phyloP scores from a whole-genome alignment of 2,113 vertebrate genomes.

The Oryzias celebensis region DNA sequence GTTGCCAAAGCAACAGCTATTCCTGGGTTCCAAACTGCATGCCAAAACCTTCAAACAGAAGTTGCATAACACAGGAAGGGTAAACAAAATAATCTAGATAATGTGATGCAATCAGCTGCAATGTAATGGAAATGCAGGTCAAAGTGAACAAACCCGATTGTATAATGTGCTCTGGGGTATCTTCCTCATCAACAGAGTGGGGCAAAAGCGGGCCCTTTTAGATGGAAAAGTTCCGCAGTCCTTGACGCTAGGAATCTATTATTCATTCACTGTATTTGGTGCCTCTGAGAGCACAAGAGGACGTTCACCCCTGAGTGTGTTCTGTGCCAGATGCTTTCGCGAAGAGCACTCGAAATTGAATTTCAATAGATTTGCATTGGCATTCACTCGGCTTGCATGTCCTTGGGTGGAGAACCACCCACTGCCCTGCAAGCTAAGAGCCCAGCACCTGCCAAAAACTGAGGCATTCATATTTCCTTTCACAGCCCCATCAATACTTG shows the following conservation, averaged over 20 bases:
- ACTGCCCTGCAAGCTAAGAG: conserved; percentile 33
- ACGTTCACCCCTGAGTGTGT: conserved; percentile 51
- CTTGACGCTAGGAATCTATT: conserved; percentile 63
- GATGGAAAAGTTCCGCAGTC: conserved; percentile 33
- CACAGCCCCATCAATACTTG: conserved; percentile 47
- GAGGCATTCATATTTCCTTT: conserved; percentile 52
- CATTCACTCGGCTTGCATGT: conserved; percentile 53
- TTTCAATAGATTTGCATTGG: conserved; percentile 70
- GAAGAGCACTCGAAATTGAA: conserved; percentile 62
- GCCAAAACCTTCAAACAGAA: conserved; percentile 54
- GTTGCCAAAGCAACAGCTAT: conserved; percentile 66
- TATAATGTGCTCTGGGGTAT: conserved; percentile 1
- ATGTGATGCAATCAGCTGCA: conserved; percentile 70
- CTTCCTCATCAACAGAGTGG: conserved; percentile 30
- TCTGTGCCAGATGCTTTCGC: conserved; percentile 59
- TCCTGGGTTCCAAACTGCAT: conserved; percentile 51
- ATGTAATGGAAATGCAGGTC: conserved; percentile 48
- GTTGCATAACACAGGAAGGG: conserved; percentile 54
- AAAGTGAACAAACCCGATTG: conserved; percentile 23
- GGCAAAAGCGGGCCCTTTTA: conserved; percentile 45
- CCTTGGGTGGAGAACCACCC: conserved; percentile 56
- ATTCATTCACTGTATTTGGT: conserved; percentile 53
- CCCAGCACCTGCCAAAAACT: conserved; percentile 47
- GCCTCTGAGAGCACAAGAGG: conserved; percentile 34
- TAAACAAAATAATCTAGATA: conserved; percentile 66